Conservation (phyloP, 1,140 invertebrate genomes). For the Dinoponera quadriceps region DNA sequence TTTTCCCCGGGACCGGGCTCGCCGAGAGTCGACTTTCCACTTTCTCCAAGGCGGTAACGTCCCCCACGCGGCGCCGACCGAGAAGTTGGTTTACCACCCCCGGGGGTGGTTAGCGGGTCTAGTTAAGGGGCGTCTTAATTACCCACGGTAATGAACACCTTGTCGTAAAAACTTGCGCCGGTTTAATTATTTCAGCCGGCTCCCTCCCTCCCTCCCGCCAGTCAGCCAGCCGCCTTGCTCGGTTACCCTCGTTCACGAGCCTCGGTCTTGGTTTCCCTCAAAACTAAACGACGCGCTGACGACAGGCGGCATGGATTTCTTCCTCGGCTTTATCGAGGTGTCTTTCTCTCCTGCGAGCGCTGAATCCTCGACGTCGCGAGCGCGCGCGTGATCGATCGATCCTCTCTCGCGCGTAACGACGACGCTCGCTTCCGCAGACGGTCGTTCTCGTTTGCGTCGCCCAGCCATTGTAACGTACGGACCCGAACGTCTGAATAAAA, state of each 20-base stretch:
- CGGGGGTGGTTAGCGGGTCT: constrained; percentile 83
- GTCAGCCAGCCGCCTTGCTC: constrained; percentile 56
- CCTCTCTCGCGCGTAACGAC: no score
- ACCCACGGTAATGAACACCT: constrained; percentile 86
- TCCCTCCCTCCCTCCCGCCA: constrained; percentile 12
- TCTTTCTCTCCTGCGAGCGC: no score
- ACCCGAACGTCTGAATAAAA: constrained; percentile 17
- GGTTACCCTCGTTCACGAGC: constrained; percentile 68
- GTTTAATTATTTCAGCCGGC: constrained; percentile 85
- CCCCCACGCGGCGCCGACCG: constrained; percentile 68
- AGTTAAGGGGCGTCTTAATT: constrained; percentile 86
- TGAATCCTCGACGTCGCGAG: background rate
- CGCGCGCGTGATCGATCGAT: no score
- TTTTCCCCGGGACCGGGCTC: constrained; percentile 55
- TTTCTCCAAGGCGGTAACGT: constrained; percentile 66
- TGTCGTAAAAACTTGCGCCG: constrained; percentile 86
- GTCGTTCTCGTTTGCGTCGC: no score
- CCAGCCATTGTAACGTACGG: no score
- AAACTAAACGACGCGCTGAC: constrained; percentile 59
- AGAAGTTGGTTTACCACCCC: constrained; percentile 85
- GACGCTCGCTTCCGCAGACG: no score
- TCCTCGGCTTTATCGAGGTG: constrained; percentile 44
- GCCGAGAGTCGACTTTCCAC: constrained; percentile 37
- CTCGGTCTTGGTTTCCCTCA: constrained; percentile 54
- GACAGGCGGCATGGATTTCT: constrained; percentile 55